Conservation (phyloP, 2,797 vertebrate species). For the Gila robusta region DNA sequence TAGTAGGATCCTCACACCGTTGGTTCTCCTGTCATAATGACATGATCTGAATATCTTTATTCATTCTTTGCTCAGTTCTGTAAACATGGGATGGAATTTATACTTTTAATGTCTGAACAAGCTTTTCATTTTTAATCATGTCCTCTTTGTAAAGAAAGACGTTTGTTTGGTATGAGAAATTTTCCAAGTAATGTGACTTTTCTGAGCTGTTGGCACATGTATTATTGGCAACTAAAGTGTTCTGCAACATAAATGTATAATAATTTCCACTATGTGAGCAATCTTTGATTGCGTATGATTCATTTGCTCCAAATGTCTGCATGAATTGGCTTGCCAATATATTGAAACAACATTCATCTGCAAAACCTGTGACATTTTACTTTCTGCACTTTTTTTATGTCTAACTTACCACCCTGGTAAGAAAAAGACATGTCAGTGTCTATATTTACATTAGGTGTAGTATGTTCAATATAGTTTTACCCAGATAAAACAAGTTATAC, state of each 20-base stretch:
- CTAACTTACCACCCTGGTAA: neutral
- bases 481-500: neutral
- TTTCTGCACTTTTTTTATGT: neutral
- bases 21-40: neutral
- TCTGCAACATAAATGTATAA: neutral
- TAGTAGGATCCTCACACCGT: neutral
- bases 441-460: neutral
- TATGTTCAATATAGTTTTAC: neutral
- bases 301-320: no score
- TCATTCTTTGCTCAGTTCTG: neutral
- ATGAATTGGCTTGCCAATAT: no score
- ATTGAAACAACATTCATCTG: no score
- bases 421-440: neutral
- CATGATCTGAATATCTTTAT: neutral
- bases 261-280: neutral
- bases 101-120: slow-evolving; percentile 2
- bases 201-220: no score
- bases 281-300: neutral
- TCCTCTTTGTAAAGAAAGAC: neutral
- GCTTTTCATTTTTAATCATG: neutral
- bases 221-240: no score
- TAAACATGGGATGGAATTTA: neutral
- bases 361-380: neutral
- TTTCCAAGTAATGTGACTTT: neutral
- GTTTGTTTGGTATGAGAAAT: neutral